Evolutionary conservation across 2,888 invertebrate genomes (phyloP).

Genomic region (Liposcelis brunnea): DNA sequence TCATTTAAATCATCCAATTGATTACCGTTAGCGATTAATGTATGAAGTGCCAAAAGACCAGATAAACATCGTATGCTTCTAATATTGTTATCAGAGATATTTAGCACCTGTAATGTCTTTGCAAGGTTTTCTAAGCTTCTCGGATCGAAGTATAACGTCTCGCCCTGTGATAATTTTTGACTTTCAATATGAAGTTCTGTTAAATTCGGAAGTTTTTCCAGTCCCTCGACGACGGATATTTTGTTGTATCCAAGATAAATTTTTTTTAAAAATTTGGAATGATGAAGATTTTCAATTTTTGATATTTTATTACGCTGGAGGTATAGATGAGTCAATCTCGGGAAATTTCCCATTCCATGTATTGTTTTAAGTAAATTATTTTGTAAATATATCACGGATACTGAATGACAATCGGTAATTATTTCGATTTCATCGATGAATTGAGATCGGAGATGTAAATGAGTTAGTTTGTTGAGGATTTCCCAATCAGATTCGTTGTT

Average conservation of each 20-base stretch:
- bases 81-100: too few relatives aligned
- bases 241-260: constrained; percentile 55
- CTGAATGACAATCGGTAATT: not conserved
- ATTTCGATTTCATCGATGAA: not conserved
- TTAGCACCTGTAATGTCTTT: constrained; percentile 24
- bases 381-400: constrained; percentile 44
- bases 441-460: not conserved
- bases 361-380: constrained; percentile 43
- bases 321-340: constrained; percentile 44
- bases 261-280: constrained; percentile 42
- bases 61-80: too few relatives aligned
- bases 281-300: constrained; percentile 51
- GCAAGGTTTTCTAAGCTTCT: constrained; percentile 38
- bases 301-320: constrained; percentile 65
- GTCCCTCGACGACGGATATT: constrained; percentile 50
- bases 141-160: constrained; percentile 48
- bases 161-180: constrained; percentile 37
- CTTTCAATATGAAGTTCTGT: constrained; percentile 51
- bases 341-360: constrained; percentile 34
- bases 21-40: too few relatives aligned
- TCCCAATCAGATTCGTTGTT: constrained; percentile 5
- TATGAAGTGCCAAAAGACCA: too few relatives aligned
- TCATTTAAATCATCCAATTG: too few relatives aligned
- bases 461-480: not conserved
- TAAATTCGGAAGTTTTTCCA: constrained; percentile 38